Percentiles rank a stretch among this genome's conserved stretches.
These are phyloP conservation scores for Himalopsyche phryganea DNA, from an alignment of 1,140 invertebrate species.

Conservation along the genomic window DNA sequence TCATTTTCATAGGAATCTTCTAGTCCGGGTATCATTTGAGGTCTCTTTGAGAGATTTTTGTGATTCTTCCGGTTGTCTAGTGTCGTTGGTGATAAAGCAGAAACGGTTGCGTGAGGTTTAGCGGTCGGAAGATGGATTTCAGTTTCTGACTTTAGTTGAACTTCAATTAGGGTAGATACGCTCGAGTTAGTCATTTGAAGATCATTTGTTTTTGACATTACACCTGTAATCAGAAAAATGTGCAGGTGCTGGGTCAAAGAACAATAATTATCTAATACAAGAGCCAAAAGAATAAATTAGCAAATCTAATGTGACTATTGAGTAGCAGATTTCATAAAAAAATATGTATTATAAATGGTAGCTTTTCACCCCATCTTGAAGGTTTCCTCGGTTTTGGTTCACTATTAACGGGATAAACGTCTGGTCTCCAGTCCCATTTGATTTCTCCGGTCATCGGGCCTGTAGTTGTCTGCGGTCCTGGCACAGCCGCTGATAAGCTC, in stretches of 20 bases:
- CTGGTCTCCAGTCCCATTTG: constrained; percentile 48
- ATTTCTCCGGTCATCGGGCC: constrained; percentile 39
- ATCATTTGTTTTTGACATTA: background rate
- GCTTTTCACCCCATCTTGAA: constrained; percentile 41
- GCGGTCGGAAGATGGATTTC: constrained; percentile 6
- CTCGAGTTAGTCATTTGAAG: background rate
- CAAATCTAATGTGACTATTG: no score
- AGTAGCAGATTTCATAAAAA: no score
- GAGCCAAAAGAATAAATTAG: no score
- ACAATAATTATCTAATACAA: no score
- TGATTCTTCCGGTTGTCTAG: no score
- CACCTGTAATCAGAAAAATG: constrained; percentile 10
- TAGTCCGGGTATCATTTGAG: no score
- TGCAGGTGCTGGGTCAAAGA: no score
- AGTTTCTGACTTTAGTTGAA: constrained; percentile 8
- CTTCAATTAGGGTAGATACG: constrained; percentile 16
- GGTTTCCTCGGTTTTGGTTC: constrained; percentile 29
- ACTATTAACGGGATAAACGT: constrained; percentile 22
- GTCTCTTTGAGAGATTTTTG: background rate
- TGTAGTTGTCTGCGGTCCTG: background rate
- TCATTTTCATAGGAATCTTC: no score
- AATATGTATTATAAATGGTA: no score
- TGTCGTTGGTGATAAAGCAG: no score
- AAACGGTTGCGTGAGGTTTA: background rate
- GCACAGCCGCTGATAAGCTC: background rate